These are phyloP conservation scores for Gnathonemus echidnorhynchus DNA, from an alignment of 2,113 vertebrate genomes.

Conservation along the genomic window DNA sequence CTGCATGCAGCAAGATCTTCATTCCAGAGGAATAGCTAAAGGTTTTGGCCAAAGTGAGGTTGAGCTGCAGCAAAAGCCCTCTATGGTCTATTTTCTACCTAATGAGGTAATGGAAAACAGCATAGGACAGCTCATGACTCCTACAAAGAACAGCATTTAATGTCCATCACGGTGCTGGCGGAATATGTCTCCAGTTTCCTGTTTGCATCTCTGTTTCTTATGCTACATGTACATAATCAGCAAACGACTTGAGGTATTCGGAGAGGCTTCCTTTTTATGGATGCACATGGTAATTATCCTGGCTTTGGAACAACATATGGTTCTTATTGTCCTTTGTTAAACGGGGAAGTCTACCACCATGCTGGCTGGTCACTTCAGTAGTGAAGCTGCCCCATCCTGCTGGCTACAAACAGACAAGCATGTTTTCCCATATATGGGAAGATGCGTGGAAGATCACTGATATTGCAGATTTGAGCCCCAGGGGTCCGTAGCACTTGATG, in stretches of 20 bases:
- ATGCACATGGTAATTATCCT: slow-evolving; percentile 7
- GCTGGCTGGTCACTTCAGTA: neutral
- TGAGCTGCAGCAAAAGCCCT: neutral
- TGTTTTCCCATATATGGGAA: slow-evolving; percentile 8
- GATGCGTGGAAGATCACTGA: neutral
- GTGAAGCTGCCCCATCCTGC: neutral
- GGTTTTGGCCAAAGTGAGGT: neutral
- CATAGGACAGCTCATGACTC: neutral
- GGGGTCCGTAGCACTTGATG: neutral
- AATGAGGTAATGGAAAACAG: slow-evolving; percentile 10
- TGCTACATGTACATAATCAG: slow-evolving; percentile 15
- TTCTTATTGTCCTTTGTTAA: neutral
- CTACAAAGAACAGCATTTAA: neutral
- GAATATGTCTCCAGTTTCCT: neutral
- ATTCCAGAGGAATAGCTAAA: neutral
- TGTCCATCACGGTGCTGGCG: neutral
- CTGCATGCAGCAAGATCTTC: neutral
- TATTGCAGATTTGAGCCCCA: neutral
- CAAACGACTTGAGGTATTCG: neutral
- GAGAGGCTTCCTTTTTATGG: slow-evolving; percentile 10
- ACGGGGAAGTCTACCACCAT: neutral
- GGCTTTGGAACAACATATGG: slow-evolving; percentile 1
- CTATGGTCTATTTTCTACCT: slow-evolving; percentile 4
- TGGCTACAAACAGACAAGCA: neutral
- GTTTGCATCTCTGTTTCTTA: slow-evolving; percentile 8